Evolutionary conservation across 2,888 invertebrate species (phyloP), one percentile per base, ranked within the genome.

Genomic region (Euclidia mi): DNA sequence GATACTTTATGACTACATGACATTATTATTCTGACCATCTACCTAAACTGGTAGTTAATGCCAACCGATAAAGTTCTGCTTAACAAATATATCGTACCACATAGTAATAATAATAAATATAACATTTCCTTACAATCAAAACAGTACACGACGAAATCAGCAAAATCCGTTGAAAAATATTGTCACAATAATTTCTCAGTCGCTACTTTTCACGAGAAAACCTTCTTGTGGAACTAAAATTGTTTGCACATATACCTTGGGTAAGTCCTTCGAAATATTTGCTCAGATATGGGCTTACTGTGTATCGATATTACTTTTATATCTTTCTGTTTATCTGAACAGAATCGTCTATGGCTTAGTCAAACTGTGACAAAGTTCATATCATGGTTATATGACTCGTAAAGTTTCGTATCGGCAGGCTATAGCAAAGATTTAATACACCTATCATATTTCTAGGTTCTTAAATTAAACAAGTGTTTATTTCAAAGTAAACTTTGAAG

Each of bases 261-360:
- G 49, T 55, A 65, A 49, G 65, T 68, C 51, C 56, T 53, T 29
- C 48, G 45, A 20, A 56, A 68, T 53, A 51, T 68, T 72, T 72
- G 32, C 47, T 11, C 59, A 40, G 56, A 38, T 71, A 51, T 57
- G 15, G 38, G 50, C 43, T 67, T 58, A 71, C 55, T 40, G 34
- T 58, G 55, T 64, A 67, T 71, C 63, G 55, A 63, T 63, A 68
- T 62, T 44, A 43, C 52, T 71, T 55, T 64, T 63, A 63, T 58
- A 43, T 46, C 45, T 29, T 45, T 50, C 35, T 50, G 57, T 69
- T 67, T 68, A 63, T 69, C 62, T 32, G 31, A 68, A 71, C 58
- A 45, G 72, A 63, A 48, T 51, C 55, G 57, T 62, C 62, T 56
- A 49, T 25, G 31, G 25, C 49, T 35, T 45, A 53, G 56, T 32